These are phyloP conservation scores for Drosophila parvula DNA, from an alignment of 1,140 invertebrate genomes.

Conservation along the genomic window DNA sequence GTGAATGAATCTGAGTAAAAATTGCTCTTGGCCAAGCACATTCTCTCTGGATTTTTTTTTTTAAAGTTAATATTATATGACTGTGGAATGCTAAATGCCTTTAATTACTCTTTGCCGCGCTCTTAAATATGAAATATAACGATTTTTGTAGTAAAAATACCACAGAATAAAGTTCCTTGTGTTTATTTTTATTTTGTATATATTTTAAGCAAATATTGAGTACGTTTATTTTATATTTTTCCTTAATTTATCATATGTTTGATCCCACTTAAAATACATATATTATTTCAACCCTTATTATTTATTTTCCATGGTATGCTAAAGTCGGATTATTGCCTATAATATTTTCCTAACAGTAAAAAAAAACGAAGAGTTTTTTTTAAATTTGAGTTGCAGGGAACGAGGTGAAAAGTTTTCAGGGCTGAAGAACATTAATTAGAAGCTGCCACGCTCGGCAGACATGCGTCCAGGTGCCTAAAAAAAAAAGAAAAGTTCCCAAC, in stretches of 20 bases:
- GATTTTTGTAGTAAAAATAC: not conserved
- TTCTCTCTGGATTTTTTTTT: constrained; percentile 7
- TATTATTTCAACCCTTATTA: not conserved
- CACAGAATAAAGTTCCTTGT: not conserved
- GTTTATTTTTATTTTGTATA: not conserved
- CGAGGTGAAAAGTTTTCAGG: constrained; percentile 47
- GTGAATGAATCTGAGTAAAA: constrained; percentile 27
- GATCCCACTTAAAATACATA: not conserved
- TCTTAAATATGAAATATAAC: not conserved
- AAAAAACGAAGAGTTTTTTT: constrained; percentile 21
- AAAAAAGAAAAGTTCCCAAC: constrained; percentile 49
- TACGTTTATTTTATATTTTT: not conserved
- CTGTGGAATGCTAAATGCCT: not conserved
- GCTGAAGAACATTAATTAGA: constrained; percentile 73
- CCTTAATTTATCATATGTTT: not conserved
- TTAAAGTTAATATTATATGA: not conserved
- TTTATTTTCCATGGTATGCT: not conserved
- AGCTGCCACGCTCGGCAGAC: constrained; percentile 74
- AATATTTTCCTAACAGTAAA: not conserved
- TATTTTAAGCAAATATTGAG: not conserved
- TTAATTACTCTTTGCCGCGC: not conserved
- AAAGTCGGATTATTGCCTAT: not conserved
- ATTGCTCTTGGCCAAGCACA: constrained; percentile 30
- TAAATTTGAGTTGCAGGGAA: constrained; percentile 35
- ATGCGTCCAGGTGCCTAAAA: constrained; percentile 59